A percentile compares a stretch with the other conserved stretches of the same genome.
Evolutionary conservation across 2,797 vertebrate species (phyloP).

Genomic region (Mionectes olivaceus): DNA sequence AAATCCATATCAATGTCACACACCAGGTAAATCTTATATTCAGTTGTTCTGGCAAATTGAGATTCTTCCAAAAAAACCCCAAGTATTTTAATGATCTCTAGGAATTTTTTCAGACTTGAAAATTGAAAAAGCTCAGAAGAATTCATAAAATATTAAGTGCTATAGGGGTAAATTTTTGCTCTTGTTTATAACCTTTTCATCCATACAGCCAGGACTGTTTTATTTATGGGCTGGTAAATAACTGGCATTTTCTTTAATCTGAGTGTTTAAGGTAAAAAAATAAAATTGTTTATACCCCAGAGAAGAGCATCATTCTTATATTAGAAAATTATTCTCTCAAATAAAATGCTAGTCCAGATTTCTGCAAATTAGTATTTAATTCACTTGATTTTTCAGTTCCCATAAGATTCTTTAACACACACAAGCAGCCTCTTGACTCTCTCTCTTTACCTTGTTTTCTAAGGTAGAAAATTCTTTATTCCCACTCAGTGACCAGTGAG

Average conservation of each 20-base stretch:
- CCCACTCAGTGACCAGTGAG: neutral
- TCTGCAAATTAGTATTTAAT: neutral
- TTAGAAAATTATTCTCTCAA: neutral
- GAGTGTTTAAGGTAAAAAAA: neutral
- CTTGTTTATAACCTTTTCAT: neutral
- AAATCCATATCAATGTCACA: neutral
- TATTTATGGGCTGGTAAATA: neutral
- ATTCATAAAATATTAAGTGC: neutral
- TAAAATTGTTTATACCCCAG: neutral
- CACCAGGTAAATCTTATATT: neutral
- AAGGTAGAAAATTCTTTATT: neutral
- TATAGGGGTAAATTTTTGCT: neutral
- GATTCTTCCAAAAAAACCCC: neutral
- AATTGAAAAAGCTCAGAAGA: constrained; percentile 18
- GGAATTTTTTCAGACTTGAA: neutral
- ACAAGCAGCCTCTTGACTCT: neutral
- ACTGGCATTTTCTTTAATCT: neutral
- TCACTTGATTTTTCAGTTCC: neutral
- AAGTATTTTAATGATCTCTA: neutral
- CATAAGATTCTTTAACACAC: neutral
- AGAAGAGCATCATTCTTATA: neutral
- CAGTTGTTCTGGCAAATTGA: constrained; percentile 11
- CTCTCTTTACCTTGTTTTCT: neutral
- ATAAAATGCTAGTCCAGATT: neutral
- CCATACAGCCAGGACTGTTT: neutral